Percentiles rank a stretch among this genome's conserved stretches.
Evolutionary conservation across 1,140 invertebrate genomes (phyloP).

Genomic region (Tetramorium alpestre): DNA sequence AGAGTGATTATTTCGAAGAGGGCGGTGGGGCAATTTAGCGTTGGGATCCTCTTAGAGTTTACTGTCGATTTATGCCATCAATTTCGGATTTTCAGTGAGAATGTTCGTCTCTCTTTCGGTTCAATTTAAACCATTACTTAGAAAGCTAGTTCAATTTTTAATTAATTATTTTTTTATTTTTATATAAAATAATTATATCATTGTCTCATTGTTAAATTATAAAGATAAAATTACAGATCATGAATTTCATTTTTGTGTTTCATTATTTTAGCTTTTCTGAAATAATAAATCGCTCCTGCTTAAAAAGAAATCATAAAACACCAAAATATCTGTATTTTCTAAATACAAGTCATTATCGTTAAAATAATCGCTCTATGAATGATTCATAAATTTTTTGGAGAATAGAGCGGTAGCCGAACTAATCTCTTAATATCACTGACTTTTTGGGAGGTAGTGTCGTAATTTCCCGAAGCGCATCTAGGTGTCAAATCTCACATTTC

Average conservation of each 20-base stretch:
- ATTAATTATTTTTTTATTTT: slow-evolving; percentile 14
- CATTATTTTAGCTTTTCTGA: background rate
- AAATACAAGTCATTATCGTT: slow-evolving; percentile 48
- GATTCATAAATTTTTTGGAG: slow-evolving; percentile 49
- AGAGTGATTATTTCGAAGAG: slow-evolving; percentile 57
- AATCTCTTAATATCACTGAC: slow-evolving; percentile 65
- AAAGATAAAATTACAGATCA: background rate
- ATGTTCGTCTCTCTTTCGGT: slow-evolving; percentile 12
- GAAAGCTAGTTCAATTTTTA: slow-evolving; percentile 7
- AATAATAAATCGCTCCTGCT: background rate
- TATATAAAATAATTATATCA: background rate
- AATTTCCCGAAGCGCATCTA: slow-evolving; percentile 57
- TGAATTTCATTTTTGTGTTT: background rate
- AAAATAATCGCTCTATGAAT: slow-evolving; percentile 33
- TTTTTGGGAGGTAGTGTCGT: slow-evolving; percentile 48
- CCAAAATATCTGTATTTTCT: slow-evolving; percentile 16
- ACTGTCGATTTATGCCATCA: slow-evolving; percentile 51
- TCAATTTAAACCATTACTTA: background rate
- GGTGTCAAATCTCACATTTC: slow-evolving; percentile 62
- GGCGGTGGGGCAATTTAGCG: slow-evolving; percentile 66
- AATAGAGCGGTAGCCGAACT: slow-evolving; percentile 65
- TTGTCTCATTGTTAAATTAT: background rate
- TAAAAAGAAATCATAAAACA: slow-evolving; percentile 33
- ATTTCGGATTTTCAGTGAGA: slow-evolving; percentile 38
- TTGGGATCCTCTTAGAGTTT: slow-evolving; percentile 56